Conservation (phyloP, 2,888 invertebrate genomes). For the Conus canariensis region DNA sequence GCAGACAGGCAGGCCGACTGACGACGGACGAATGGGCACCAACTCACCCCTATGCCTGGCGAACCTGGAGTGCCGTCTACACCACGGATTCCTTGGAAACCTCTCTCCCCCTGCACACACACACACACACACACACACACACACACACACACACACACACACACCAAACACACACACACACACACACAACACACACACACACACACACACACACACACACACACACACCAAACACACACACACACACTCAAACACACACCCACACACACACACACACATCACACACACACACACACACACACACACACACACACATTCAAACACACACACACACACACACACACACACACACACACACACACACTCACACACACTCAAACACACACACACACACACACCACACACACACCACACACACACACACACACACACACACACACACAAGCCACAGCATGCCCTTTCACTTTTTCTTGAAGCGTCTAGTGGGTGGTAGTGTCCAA, state of each 20-base stretch:
- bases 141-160: conserved; percentile 1
- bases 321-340: neutral
- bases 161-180: conserved; percentile 11
- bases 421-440: neutral
- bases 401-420: conserved; percentile 15
- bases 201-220: conserved; percentile 2
- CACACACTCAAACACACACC: neutral
- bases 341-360: neutral
- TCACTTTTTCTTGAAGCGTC: too few relatives aligned
- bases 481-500: too few relatives aligned
- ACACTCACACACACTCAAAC: neutral
- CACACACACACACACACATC: neutral
- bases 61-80: conserved; percentile 23
- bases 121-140: neutral
- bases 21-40: neutral
- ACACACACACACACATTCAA: neutral
- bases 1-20: neutral
- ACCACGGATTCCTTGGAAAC: conserved; percentile 40
- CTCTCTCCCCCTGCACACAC: conserved; percentile 32
- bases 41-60: conserved; percentile 4
- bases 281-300: neutral
- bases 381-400: neutral
- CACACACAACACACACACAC: conserved; percentile 8
- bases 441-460: neutral
- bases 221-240: conserved; percentile 8